phyloP scores from a whole-genome alignment of 2,797 vertebrate genomes.

The Perodicticus potto region DNA sequence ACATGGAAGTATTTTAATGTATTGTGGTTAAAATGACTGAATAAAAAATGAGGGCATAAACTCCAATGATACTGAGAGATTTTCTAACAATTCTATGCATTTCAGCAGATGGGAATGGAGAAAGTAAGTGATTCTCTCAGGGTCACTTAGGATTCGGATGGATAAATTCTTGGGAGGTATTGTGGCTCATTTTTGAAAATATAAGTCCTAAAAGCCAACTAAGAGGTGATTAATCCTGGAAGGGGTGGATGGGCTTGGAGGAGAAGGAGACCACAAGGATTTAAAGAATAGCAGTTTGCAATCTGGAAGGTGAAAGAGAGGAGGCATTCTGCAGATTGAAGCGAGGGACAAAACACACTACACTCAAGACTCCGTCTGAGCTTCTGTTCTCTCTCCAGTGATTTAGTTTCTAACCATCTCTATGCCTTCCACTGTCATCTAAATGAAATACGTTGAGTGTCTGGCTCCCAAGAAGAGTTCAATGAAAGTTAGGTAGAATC shows the following conservation, averaged over 20 bases:
- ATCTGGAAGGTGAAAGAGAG: background rate
- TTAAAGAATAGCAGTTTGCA: background rate
- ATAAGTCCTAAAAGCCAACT: background rate
- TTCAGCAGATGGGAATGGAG: background rate
- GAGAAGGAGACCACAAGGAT: background rate
- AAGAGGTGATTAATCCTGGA: background rate
- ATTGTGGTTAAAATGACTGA: background rate
- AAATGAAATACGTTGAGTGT: background rate
- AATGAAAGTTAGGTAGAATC: background rate
- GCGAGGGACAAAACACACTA: background rate
- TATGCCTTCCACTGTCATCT: background rate
- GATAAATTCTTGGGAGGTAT: background rate
- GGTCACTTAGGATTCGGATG: background rate
- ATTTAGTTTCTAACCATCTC: conserved; percentile 32
- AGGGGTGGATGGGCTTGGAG: background rate
- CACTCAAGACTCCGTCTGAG: background rate
- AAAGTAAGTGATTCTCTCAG: background rate
- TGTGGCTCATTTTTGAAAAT: background rate
- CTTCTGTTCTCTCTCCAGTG: background rate
- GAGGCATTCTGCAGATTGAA: background rate
- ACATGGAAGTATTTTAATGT: background rate
- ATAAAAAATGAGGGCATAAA: background rate
- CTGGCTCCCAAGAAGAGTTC: background rate
- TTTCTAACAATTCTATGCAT: conserved; percentile 22
- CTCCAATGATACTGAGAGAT: background rate